These are phyloP conservation scores for Danio rerio DNA, from an alignment of 2,113 vertebrate species.

Conservation along the genomic window GRCz12tu NC_133182.1:48317501-48318000, in stretches of 20 bases:
- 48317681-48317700: constrained; percentile 21
- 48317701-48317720: constrained; percentile 23
- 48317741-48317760: constrained; percentile 69
- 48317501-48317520: constrained; percentile 84
- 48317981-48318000: constrained; percentile 84
- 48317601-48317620: constrained; percentile 78
- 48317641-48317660: constrained; percentile 48
- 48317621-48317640: constrained; percentile 74
- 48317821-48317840: constrained; percentile 89
- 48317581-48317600: constrained; percentile 69
- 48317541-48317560: constrained; percentile 82
- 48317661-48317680: constrained; percentile 24
- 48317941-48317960: constrained; percentile 73
- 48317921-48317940: constrained; percentile 71
- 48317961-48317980: constrained; percentile 85
- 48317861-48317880: constrained; percentile 84
- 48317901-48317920: too few relatives aligned
- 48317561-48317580: constrained; percentile 47
- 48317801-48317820: constrained; percentile 70
- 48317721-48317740: constrained; percentile 24
- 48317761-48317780: constrained; percentile 64
- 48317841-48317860: constrained; percentile 76
- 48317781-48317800: constrained; percentile 55
- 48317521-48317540: constrained; percentile 87
- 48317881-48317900: constrained; percentile 77